These are phyloP conservation scores for Flexamia atlantica DNA, from an alignment of 2,888 invertebrate genomes.

Conservation along the genomic window DNA sequence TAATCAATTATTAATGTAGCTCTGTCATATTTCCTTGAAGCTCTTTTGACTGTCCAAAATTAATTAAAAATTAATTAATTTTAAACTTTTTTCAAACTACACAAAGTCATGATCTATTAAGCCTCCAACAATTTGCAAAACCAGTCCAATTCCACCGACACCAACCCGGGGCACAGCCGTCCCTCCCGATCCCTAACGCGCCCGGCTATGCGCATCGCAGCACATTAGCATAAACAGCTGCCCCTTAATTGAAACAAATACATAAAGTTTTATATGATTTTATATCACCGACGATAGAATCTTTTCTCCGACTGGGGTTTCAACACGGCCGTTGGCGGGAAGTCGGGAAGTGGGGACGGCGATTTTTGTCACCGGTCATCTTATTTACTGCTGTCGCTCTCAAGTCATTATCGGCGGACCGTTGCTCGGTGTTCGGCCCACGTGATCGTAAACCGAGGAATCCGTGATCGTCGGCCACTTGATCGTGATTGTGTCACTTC, in stretches of 20 bases:
- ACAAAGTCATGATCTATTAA: too few species aligned
- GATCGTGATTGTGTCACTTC: too few species aligned
- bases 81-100: too few species aligned
- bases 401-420: background rate
- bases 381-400: conserved; percentile 27
- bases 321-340: conserved; percentile 16
- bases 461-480: conserved; percentile 11
- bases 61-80: too few species aligned
- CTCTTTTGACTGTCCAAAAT: too few species aligned
- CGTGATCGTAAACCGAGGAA: conserved; percentile 33
- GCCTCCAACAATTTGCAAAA: too few species aligned
- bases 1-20: too few species aligned
- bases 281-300: conserved; percentile 39
- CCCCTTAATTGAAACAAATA: conserved; percentile 60
- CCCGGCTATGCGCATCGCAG: conserved; percentile 14
- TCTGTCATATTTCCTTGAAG: too few species aligned
- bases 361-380: conserved; percentile 43
- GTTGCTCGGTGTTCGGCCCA: conserved; percentile 5
- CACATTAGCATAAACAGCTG: conserved; percentile 24
- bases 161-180: background rate
- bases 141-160: too few species aligned
- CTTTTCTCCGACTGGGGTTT: background rate
- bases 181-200: conserved; percentile 19
- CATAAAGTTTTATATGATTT: conserved; percentile 62
- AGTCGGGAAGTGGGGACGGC: conserved; percentile 32